Conservation (phyloP, 2,797 vertebrate genomes). For the Cyclopterus lumpus region DNA sequence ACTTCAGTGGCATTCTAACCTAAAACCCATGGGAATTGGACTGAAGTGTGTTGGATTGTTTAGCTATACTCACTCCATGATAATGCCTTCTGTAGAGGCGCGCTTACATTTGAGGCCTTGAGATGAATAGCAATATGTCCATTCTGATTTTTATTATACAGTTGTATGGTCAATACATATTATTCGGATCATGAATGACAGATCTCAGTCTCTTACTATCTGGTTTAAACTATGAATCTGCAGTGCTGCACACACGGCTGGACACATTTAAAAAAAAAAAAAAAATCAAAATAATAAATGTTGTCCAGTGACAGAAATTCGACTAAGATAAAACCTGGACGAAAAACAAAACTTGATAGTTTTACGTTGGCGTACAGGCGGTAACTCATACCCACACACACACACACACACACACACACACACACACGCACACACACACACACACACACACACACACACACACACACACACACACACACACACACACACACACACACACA, state of each 20-base stretch:
- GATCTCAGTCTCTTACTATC: background rate
- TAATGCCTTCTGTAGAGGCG: conserved; percentile 67
- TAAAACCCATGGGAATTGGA: conserved; percentile 74
- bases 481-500: too few relatives aligned
- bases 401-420: too few relatives aligned
- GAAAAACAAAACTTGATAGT: background rate
- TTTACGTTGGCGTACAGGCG: background rate
- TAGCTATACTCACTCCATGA: conserved; percentile 67
- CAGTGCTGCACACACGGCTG: background rate
- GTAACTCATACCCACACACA: too few relatives aligned
- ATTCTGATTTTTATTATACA: conserved; percentile 35
- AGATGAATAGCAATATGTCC: conserved; percentile 70
- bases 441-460: too few relatives aligned
- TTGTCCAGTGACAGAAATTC: background rate
- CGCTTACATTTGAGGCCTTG: conserved; percentile 60
- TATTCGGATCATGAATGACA: conserved; percentile 20
- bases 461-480: too few relatives aligned
- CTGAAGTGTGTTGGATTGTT: conserved; percentile 76
- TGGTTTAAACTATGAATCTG: background rate
- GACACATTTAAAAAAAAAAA: background rate
- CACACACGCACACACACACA: too few relatives aligned
- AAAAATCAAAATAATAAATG: background rate
- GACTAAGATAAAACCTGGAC: background rate
- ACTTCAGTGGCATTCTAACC: conserved; percentile 80
- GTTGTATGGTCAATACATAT: conserved; percentile 26